A percentile compares a stretch with the other conserved stretches of the same genome.
Evolutionary conservation across 2,888 invertebrate genomes (phyloP).

Genomic region (Eristalis pertinax): DNA sequence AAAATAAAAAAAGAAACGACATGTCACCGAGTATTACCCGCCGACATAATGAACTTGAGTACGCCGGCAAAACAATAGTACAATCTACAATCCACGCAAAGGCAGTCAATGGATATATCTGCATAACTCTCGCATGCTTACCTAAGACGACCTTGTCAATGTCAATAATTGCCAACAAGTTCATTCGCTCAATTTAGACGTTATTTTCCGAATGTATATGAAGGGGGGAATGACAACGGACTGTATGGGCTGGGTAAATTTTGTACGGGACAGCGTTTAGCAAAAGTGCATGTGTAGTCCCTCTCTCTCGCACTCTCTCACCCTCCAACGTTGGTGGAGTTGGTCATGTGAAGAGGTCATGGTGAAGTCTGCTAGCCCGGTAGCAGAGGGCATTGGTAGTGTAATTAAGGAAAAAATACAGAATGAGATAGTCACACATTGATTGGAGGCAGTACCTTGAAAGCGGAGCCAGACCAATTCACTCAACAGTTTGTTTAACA

Average conservation of each 20-base stretch:
- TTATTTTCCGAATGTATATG: constrained; percentile 13
- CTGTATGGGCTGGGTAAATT: background rate
- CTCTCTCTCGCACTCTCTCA: background rate
- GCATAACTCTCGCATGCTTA: constrained; percentile 4
- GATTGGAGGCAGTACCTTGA: constrained; percentile 49
- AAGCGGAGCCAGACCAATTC: background rate
- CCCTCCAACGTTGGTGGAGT: constrained; percentile 13
- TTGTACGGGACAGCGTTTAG: constrained; percentile 1
- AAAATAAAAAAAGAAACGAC: background rate
- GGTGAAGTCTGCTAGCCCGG: constrained; percentile 35
- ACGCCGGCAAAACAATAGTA: constrained; percentile 28
- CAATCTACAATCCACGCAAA: background rate
- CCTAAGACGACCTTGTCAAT: constrained; percentile 65
- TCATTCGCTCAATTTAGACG: constrained; percentile 67
- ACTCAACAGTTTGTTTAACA: background rate
- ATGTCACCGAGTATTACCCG: constrained; percentile 16
- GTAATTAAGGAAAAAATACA: constrained; percentile 19
- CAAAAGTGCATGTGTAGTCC: constrained; percentile 36
- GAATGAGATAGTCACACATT: constrained; percentile 18
- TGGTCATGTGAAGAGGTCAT: constrained; percentile 61
- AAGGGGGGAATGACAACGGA: background rate
- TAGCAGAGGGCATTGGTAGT: constrained; percentile 25
- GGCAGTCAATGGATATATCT: constrained; percentile 18
- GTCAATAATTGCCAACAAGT: constrained; percentile 71
- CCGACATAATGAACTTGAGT: constrained; percentile 54